Evolutionary conservation across 2,113 vertebrate genomes (phyloP).

Genomic region (Scomber japonicus): DNA sequence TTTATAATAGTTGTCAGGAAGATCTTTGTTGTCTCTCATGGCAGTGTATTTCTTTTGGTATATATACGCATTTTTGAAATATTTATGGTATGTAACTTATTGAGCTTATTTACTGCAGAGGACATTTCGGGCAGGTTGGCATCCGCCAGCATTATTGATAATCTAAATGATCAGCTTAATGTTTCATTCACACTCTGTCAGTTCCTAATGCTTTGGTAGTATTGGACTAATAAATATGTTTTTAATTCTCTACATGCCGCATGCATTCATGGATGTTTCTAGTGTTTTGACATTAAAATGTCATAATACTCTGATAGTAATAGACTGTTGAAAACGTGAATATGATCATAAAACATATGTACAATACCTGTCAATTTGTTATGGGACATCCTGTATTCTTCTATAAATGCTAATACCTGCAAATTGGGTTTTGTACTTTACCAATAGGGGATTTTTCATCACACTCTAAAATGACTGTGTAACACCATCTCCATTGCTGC

Average conservation of each 20-base stretch:
- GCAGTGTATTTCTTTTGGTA: slow-evolving; percentile 5
- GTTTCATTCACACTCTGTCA: neutral
- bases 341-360: neutral
- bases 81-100: neutral
- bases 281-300: too few species aligned
- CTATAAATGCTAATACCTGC: neutral
- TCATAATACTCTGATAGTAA: neutral
- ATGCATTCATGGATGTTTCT: too few species aligned
- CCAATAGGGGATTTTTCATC: neutral
- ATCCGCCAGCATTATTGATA: neutral
- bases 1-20: slow-evolving; percentile 55
- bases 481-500: neutral
- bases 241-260: neutral
- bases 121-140: neutral
- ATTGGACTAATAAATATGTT: neutral
- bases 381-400: neutral
- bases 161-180: neutral
- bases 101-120: neutral
- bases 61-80: neutral
- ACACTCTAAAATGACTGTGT: slow-evolving; percentile 9
- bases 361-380: neutral
- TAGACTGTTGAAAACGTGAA: neutral
- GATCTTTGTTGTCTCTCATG: slow-evolving; percentile 27
- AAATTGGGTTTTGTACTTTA: slow-evolving; percentile 10
- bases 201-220: neutral